Evolutionary conservation across 2,888 invertebrate species (phyloP).

Genomic region (Lottia scabra): DNA sequence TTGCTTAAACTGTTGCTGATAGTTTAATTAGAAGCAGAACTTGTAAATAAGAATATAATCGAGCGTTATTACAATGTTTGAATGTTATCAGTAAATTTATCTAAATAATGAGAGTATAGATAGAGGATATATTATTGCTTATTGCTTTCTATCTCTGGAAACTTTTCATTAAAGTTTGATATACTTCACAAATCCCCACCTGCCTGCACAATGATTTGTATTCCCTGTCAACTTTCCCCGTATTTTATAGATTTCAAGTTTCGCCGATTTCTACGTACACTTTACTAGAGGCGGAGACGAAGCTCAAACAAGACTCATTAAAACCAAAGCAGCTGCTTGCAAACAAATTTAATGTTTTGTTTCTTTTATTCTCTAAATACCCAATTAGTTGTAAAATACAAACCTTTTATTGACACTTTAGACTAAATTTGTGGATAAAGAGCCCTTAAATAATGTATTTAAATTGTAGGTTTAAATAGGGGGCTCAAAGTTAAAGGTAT

Average conservation of each 20-base stretch:
- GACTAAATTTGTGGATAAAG: too few relatives aligned
- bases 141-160: not conserved
- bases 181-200: not conserved
- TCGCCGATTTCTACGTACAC: too few relatives aligned
- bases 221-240: not conserved
- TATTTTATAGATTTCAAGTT: not conserved
- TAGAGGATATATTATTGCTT: constrained; percentile 2
- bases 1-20: constrained; percentile 2
- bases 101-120: not conserved
- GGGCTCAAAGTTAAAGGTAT: too few relatives aligned
- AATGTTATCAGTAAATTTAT: not conserved
- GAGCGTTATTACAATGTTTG: not conserved
- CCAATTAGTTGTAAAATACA: constrained; percentile 4
- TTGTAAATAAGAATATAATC: not conserved
- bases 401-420: not conserved
- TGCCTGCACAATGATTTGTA: constrained; percentile 5
- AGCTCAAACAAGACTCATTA: not conserved
- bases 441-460: too few relatives aligned
- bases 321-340: not conserved
- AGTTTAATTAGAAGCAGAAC: constrained; percentile 2
- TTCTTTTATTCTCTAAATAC: not conserved
- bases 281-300: not conserved
- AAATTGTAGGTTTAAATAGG: too few relatives aligned
- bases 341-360: constrained; percentile 7
- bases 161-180: not conserved